Evolutionary conservation across 2,888 invertebrate species (phyloP).

Genomic region (Temnothorax unifasciatus): DNA sequence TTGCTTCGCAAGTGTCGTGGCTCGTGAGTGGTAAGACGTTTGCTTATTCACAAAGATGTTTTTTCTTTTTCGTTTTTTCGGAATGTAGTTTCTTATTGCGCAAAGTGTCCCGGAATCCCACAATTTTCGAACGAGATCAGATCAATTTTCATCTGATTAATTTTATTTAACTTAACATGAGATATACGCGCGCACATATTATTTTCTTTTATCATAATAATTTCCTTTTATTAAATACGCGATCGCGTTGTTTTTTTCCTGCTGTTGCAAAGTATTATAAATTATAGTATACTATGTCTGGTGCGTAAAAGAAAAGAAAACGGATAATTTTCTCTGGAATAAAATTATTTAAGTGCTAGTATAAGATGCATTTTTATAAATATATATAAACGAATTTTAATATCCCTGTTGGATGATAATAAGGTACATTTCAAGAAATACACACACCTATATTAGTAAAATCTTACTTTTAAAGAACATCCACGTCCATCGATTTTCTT

Average conservation of each 20-base stretch:
- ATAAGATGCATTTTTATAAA: background rate
- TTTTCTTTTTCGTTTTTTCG: background rate
- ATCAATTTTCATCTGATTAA: background rate
- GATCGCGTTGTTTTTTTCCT: too few species aligned
- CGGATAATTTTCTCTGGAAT: background rate
- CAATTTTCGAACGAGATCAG: background rate
- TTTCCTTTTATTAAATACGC: background rate
- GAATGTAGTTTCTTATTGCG: background rate
- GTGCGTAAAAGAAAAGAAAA: background rate
- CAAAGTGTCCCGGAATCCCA: background rate
- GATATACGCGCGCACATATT: background rate
- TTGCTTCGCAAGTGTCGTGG: conserved; percentile 50
- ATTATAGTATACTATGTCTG: background rate
- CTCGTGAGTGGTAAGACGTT: conserved; percentile 61
- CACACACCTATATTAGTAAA: background rate
- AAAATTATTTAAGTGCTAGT: background rate
- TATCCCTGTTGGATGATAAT: background rate
- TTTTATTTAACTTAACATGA: background rate
- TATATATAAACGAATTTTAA: background rate
- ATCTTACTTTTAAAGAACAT: background rate
- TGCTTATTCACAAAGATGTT: background rate
- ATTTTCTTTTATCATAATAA: background rate
- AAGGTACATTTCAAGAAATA: background rate
- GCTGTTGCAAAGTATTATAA: background rate
- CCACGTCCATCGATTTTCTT: background rate